Evolutionary conservation across 2,888 invertebrate species (phyloP), one percentile per base, ranked within the genome.

Genomic region (Limnephilus lunatus): DNA sequence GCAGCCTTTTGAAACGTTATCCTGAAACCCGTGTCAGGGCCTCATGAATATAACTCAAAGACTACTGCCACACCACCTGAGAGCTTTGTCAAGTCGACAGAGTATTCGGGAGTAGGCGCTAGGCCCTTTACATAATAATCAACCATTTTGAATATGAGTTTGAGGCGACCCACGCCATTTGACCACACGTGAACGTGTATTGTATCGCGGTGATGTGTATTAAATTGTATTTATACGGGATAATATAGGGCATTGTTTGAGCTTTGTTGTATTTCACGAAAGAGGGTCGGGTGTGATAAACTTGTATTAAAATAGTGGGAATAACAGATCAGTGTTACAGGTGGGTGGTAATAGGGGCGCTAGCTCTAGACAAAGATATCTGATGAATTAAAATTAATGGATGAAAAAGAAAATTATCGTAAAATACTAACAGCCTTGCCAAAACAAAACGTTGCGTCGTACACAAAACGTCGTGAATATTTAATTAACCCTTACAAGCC

Each of bases 11-110:
- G 68, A 68, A 68, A 87, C 53, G 53, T 31, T 68, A 30, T 25
- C 32, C 87, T 15, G 31, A 68, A 35, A 87, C 87, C 87, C 87
- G 32, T 68, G 87, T 87, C 87, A 87, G 53, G 31, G 68, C 14
- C 87, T 87, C 87, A 87, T 87, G 87, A 87, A 87, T 87, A 87
- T 87, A 87, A 68, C 87, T 87, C 87, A 87, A 87, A 87, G 87
- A 53, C 87, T 68, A 32, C 68, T 25, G 68, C 68, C 25, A 39
- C 44, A 44, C 31, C 87, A 87, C 87, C 87, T 87, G 87, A 87
- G 87, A 87, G 87, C 87, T 87, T 87, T 87, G 68, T 87, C 87
- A 87, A 87, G 87, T 32, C 87, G 53, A 44, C 86, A 39, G 39
- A 31, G 32, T 68, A 68, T 68, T 87, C 5, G 68, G 87, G 44